Percentiles rank a stretch among this genome's conserved stretches.
Conservation (phyloP, 2,113 vertebrate genomes). For the Pituophis catenifer region DNA sequence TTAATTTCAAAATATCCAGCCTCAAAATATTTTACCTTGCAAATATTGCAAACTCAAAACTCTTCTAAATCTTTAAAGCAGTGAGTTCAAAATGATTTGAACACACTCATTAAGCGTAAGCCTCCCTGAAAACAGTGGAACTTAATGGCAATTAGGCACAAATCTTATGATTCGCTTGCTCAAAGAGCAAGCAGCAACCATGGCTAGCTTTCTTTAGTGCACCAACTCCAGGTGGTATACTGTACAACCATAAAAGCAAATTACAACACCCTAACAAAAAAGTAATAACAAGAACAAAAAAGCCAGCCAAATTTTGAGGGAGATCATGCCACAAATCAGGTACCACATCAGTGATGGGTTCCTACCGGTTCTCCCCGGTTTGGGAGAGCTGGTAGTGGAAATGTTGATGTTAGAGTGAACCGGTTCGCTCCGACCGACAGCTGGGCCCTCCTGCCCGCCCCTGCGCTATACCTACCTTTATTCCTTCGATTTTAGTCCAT, state of each 20-base stretch:
- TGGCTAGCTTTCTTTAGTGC: not conserved
- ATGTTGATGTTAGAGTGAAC: too few relatives aligned
- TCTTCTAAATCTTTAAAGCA: not conserved
- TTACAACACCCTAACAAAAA: not conserved
- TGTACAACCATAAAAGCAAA: not conserved
- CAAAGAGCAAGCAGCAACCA: not conserved
- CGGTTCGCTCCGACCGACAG: too few relatives aligned
- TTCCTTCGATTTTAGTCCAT: too few relatives aligned
- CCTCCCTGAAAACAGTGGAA: not conserved
- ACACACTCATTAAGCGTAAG: not conserved
- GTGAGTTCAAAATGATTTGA: not conserved
- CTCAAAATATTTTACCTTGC: not conserved
- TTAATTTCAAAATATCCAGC: not conserved
- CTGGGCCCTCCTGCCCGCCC: too few relatives aligned
- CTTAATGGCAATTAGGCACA: not conserved
- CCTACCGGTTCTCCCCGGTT: too few relatives aligned
- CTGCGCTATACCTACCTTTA: too few relatives aligned
- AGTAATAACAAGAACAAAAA: not conserved
- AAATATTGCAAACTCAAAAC: not conserved
- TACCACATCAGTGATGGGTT: too few relatives aligned
- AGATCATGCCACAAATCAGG: not conserved
- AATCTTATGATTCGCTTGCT: not conserved
- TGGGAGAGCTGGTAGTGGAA: too few relatives aligned
- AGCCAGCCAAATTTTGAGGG: not conserved
- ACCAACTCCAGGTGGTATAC: not conserved